Conservation (phyloP, 2,797 vertebrate species). For the Gymnothorax reevesii region DNA sequence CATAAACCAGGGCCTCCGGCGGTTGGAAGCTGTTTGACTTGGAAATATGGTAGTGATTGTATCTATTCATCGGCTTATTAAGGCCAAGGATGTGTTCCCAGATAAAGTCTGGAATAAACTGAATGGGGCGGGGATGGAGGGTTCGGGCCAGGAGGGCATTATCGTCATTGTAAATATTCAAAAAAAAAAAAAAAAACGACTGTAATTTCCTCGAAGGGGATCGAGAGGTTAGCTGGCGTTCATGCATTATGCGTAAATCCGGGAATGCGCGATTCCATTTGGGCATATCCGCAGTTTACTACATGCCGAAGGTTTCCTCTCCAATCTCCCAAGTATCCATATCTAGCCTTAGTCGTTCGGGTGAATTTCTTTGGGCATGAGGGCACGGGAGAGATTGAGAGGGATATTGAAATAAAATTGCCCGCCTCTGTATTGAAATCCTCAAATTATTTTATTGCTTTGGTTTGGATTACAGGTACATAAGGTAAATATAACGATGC, state of each 20-base stretch:
- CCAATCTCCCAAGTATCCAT: slow-evolving; percentile 62
- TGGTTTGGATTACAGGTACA: slow-evolving; percentile 7
- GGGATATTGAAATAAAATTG: slow-evolving; percentile 38
- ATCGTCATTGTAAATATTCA: no score
- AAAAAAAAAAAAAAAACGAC: no score
- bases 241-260: slow-evolving; percentile 32
- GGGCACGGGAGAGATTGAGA: slow-evolving; percentile 57
- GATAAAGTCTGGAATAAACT: no score
- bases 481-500: slow-evolving; percentile 31
- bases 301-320: slow-evolving; percentile 62
- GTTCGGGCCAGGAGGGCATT: no score
- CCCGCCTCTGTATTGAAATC: slow-evolving; percentile 9
- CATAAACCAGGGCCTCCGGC: no score
- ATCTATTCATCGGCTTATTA: no score
- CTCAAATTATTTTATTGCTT: slow-evolving; percentile 20
- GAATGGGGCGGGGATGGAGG: no score
- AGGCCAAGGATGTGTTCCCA: no score
- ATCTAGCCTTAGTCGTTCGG: slow-evolving; percentile 64
- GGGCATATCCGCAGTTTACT: slow-evolving; percentile 64
- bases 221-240: background rate
- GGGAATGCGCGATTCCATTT: slow-evolving; percentile 65
- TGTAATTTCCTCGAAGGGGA: background rate
- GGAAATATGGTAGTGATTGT: no score
- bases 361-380: slow-evolving; percentile 63
- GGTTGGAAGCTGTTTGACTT: no score